Evolutionary conservation across 2,797 vertebrate species (phyloP), one percentile per base, ranked within the genome.

Genomic region (Lophius americanus): DNA sequence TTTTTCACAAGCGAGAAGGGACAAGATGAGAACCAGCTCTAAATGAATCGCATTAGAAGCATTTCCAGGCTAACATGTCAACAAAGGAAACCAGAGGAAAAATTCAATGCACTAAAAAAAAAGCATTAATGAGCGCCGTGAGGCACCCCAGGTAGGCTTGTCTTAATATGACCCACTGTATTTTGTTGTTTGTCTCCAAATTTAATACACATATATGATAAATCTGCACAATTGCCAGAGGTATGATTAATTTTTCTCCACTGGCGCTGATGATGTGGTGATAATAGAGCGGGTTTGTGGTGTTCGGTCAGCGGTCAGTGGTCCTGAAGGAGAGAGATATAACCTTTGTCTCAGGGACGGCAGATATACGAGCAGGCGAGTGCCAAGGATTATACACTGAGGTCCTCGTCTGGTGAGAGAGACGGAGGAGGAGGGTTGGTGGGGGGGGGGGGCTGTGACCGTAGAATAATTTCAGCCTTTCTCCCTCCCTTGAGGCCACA

Each of bases 381-480:
- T 69, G 78, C 84, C 82, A 78, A 82, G 88, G 88, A 93, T 93
- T 93, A 91, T 89, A 92, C 91, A 90, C 84, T 53, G 79, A 91
- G 92, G 90, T 90, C 90, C 85, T 90, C 79, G 70, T 75, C 61
- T 65, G 71, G 88, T 90, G 87, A 88, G 85, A 83, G 85, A 75
- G 83, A 60, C 63, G 70, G 37, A 50, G 51, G 14, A 73, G 75
- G 69, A 83, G 86, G 4, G 49, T 14, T 82, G 55, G 80, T 64
- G 69, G 39, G 48, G 51, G 23, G 70, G 77, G 67, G 83, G 86
- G 85, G 80, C 84, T 89, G 89, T 91, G 92, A 93, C 92, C 87
- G 86, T 89, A 90, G 91, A 93, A 94, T 94, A 92, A 94, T 93
- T 94, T 92, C 92, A 93, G 90, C 87, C 83, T 89, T 86, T 83